These are phyloP conservation scores for Ophonus ardosiacus DNA, from an alignment of 2,888 invertebrate genomes.

Conservation along the genomic window DNA sequence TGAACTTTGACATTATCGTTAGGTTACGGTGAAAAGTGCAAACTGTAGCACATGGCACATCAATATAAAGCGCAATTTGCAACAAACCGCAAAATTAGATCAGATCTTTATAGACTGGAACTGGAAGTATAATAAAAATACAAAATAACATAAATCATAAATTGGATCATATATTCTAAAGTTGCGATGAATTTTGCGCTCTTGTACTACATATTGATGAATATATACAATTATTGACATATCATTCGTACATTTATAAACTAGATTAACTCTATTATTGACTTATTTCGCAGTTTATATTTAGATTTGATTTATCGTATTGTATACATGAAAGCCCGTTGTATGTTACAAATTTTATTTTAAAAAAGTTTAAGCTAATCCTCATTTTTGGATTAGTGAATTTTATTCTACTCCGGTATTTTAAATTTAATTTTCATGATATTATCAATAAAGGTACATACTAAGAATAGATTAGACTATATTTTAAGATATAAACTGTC, in stretches of 20 bases:
- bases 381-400: no score
- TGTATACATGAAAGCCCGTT: background rate
- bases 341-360: background rate
- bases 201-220: background rate
- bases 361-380: no score
- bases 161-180: background rate
- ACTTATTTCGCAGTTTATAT: background rate
- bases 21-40: background rate
- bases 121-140: background rate
- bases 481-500: no score
- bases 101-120: background rate
- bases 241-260: background rate
- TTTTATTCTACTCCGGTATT: no score
- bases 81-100: slow-evolving; percentile 6
- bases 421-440: no score
- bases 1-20: slow-evolving; percentile 33
- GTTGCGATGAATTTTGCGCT: background rate
- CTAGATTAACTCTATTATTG: background rate
- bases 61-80: slow-evolving; percentile 19
- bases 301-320: background rate
- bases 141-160: background rate
- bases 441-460: no score
- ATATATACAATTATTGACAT: background rate
- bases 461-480: no score
- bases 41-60: background rate